Conservation (phyloP, 2,113 vertebrate genomes). For the Gambusia affinis region DNA sequence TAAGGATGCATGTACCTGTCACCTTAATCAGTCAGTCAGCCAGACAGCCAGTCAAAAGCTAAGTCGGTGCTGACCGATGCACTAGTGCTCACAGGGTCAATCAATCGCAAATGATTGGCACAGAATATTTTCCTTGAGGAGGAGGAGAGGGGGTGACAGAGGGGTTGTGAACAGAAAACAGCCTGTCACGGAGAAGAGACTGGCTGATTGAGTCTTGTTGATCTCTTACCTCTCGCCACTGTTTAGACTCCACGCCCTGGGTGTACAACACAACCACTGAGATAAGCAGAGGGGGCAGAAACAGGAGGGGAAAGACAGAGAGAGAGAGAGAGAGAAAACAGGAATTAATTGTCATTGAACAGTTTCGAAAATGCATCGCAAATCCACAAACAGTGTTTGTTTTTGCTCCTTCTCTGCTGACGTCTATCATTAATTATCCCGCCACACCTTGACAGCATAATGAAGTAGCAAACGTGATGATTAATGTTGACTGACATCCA, state of each 20-base stretch:
- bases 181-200: conserved; percentile 26
- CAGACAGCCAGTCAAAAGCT: conserved; percentile 62
- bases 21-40: conserved; percentile 65
- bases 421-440: conserved; percentile 60
- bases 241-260: conserved; percentile 90
- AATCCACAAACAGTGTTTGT: conserved; percentile 37
- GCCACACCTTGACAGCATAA: conserved; percentile 49
- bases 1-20: conserved; percentile 61
- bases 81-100: conserved; percentile 61
- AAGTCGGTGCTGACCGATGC: conserved; percentile 32
- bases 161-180: conserved; percentile 25
- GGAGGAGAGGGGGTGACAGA: not conserved
- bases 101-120: conserved; percentile 69
- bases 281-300: conserved; percentile 21
- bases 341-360: conserved; percentile 26
- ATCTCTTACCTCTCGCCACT: conserved; percentile 92
- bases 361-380: conserved; percentile 30
- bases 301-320: not conserved
- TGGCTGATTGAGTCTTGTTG: conserved; percentile 55
- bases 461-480: conserved; percentile 32
- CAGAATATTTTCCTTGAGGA: conserved; percentile 48
- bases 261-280: conserved; percentile 94
- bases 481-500: conserved; percentile 25
- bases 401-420: conserved; percentile 39
- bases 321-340: conserved; percentile 17